A percentile compares a stretch with the other conserved stretches of the same genome.
These are phyloP conservation scores for Cerastis rubricosa DNA, from an alignment of 2,888 invertebrate genomes.

Conservation along the genomic window DNA sequence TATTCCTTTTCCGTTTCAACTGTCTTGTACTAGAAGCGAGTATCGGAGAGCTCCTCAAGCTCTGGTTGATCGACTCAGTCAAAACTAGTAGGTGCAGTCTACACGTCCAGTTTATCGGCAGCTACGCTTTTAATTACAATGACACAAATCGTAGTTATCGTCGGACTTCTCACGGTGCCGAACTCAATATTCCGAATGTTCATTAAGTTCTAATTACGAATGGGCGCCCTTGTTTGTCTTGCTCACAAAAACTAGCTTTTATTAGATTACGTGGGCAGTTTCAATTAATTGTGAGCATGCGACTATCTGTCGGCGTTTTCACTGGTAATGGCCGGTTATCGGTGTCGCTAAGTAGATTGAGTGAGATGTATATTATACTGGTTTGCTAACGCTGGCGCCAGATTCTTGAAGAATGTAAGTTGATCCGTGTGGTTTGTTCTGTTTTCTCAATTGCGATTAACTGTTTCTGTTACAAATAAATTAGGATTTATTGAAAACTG, in stretches of 20 bases:
- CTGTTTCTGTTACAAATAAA: constrained; percentile 31
- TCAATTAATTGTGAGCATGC: constrained; percentile 89
- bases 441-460: constrained; percentile 69
- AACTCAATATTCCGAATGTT: constrained; percentile 89
- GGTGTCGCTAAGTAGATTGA: constrained; percentile 87
- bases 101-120: constrained; percentile 88
- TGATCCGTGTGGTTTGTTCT: constrained; percentile 69
- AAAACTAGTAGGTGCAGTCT: constrained; percentile 85
- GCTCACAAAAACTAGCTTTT: constrained; percentile 89
- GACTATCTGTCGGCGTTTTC: constrained; percentile 87
- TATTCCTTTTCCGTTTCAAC: constrained; percentile 66
- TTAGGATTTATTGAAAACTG: constrained; percentile 35
- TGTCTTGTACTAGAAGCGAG: constrained; percentile 63
- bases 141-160: constrained; percentile 90
- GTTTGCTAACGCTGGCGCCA: constrained; percentile 79
- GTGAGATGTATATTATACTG: constrained; percentile 85
- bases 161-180: constrained; percentile 89
- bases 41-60: constrained; percentile 73
- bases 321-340: constrained; percentile 88
- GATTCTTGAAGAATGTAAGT: constrained; percentile 73
- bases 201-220: constrained; percentile 90
- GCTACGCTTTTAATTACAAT: constrained; percentile 90
- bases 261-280: constrained; percentile 91
- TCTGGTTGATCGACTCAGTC: constrained; percentile 84
- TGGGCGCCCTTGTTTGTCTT: constrained; percentile 90